A percentile compares a stretch with the other conserved stretches of the same genome.
Evolutionary conservation across 2,888 invertebrate species (phyloP).

Genomic region (Coenonympha arcania): DNA sequence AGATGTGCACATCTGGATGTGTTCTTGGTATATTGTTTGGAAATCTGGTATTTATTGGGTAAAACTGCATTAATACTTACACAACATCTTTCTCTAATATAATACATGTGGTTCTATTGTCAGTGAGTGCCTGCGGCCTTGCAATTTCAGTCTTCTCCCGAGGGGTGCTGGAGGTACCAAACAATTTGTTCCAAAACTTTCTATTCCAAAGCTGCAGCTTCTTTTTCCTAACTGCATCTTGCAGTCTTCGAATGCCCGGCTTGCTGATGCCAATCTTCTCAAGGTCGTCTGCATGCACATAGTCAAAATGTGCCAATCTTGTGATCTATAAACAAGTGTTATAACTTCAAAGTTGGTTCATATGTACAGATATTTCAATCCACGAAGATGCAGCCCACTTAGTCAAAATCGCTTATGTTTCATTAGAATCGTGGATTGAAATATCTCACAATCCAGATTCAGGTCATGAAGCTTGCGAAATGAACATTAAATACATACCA

Average conservation of each 20-base stretch:
- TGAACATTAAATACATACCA: no score
- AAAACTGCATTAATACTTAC: conserved; percentile 39
- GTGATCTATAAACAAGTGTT: conserved; percentile 84
- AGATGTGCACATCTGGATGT: no score
- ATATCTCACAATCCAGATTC: no score
- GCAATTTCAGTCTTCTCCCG: conserved; percentile 65
- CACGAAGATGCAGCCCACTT: no score
- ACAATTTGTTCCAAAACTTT: conserved; percentile 86
- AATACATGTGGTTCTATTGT: conserved; percentile 79
- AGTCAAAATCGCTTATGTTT: no score
- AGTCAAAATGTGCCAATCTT: conserved; percentile 95
- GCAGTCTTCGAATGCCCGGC: conserved; percentile 90
- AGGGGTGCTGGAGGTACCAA: conserved; percentile 69
- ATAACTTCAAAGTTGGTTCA: not conserved
- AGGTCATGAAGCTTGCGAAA: no score
- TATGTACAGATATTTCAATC: no score
- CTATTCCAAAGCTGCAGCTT: conserved; percentile 86
- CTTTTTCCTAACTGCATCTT: conserved; percentile 93
- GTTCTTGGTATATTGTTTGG: no score
- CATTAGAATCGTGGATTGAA: no score
- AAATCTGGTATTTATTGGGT: no score
- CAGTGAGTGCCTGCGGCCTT: conserved; percentile 48
- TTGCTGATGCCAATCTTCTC: conserved; percentile 95
- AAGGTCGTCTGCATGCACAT: conserved; percentile 95
- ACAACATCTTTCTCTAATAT: conserved; percentile 89